Conservation (phyloP, 2,113 vertebrate genomes). For the Embiotoca jacksoni region DNA sequence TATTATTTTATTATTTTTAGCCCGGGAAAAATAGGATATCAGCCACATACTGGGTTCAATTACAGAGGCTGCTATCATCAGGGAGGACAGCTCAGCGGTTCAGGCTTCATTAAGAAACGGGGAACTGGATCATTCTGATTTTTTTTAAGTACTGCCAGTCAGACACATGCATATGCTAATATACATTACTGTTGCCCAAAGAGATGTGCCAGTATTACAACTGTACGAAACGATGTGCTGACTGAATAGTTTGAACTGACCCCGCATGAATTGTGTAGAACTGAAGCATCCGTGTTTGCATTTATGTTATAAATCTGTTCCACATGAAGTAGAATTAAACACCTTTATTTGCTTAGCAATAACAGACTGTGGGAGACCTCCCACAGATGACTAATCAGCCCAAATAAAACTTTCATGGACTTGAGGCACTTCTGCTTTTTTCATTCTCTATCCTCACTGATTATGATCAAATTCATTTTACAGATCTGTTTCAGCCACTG, state of each 20-base stretch:
- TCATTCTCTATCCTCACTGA: slow-evolving; percentile 12
- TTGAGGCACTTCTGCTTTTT: slow-evolving; percentile 1
- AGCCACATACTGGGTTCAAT: slow-evolving; percentile 53
- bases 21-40: slow-evolving; percentile 41
- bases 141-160: slow-evolving; percentile 29
- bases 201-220: not conserved
- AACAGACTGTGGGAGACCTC: slow-evolving; percentile 11
- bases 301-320: slow-evolving; percentile 4
- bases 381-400: slow-evolving; percentile 35
- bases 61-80: slow-evolving; percentile 51
- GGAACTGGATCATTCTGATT: slow-evolving; percentile 21
- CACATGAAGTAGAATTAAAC: slow-evolving; percentile 5
- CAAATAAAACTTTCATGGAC: slow-evolving; percentile 20
- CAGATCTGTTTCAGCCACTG: slow-evolving; percentile 7
- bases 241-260: not conserved
- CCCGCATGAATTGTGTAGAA: not conserved
- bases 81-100: slow-evolving; percentile 51
- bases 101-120: slow-evolving; percentile 54
- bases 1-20: slow-evolving; percentile 66
- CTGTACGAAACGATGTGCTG: not conserved
- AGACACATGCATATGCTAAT: slow-evolving; percentile 39
- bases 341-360: slow-evolving; percentile 20
- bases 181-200: not conserved
- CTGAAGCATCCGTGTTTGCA: not conserved
- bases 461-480: slow-evolving; percentile 34